A percentile compares a stretch with the other conserved stretches of the same genome.
phyloP scores from a whole-genome alignment of 2,113 vertebrate species.

The Otolemur garnettii region DNA sequence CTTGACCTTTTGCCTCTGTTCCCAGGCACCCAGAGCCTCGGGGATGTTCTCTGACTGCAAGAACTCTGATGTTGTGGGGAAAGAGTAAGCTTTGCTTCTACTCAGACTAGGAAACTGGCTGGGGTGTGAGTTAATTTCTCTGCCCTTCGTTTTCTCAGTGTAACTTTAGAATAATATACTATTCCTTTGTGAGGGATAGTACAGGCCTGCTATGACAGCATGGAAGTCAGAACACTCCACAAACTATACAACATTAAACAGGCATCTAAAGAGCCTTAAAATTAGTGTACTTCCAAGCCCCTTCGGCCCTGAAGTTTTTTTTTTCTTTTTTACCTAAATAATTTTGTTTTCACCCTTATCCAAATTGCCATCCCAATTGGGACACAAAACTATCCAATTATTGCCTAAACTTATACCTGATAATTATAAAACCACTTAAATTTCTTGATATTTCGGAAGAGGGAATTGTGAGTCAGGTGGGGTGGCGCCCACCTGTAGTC shows the following conservation, averaged over 20 bases:
- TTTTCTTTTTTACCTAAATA: background rate
- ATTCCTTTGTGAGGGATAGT: background rate
- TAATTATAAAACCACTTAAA: background rate
- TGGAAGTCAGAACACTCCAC: background rate
- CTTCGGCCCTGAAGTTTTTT: background rate
- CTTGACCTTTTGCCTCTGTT: conserved; percentile 66
- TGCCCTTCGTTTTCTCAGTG: background rate
- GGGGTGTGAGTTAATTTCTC: background rate
- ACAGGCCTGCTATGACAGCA: background rate
- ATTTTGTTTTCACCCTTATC: background rate
- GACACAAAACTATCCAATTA: background rate
- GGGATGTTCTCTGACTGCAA: conserved; percentile 44
- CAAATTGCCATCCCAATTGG: background rate
- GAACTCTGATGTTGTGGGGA: conserved; percentile 36
- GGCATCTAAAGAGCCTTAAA: conserved; percentile 22
- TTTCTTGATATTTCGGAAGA: background rate
- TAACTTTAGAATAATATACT: background rate
- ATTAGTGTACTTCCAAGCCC: background rate
- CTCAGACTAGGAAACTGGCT: background rate
- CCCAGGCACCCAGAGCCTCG: conserved; percentile 3
- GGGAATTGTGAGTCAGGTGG: background rate
- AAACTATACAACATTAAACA: background rate
- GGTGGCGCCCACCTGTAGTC: too few relatives aligned
- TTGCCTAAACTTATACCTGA: background rate
- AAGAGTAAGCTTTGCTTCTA: background rate